Percentiles rank a stretch among this genome's conserved stretches.
Evolutionary conservation across 2,113 vertebrate genomes (phyloP).

Genomic region (Peromyscus californicus): DNA sequence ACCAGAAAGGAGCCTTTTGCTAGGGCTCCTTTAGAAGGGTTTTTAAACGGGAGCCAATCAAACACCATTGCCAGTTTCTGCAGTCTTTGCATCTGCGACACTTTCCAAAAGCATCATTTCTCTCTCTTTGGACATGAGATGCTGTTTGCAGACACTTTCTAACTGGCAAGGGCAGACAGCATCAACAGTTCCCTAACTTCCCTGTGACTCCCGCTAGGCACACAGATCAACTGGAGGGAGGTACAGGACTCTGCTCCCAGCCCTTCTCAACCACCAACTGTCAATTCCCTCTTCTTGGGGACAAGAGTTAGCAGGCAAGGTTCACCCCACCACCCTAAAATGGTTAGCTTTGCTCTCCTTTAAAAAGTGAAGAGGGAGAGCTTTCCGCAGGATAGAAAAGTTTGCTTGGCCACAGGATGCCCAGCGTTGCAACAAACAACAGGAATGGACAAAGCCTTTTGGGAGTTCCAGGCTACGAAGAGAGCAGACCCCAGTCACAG

Average conservation of each 20-base stretch:
- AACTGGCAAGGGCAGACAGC: not conserved
- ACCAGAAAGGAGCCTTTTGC: constrained; percentile 41
- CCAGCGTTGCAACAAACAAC: not conserved
- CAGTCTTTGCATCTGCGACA: constrained; percentile 40
- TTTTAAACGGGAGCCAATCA: constrained; percentile 77
- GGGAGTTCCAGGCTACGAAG: not conserved
- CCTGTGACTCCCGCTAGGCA: not conserved
- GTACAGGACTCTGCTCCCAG: not conserved
- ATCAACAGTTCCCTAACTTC: constrained; percentile 1
- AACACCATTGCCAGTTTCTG: constrained; percentile 56
- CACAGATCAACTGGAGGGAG: not conserved
- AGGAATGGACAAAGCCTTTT: not conserved
- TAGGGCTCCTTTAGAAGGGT: constrained; percentile 51
- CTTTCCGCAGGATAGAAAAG: constrained; percentile 45
- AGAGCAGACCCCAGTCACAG: not conserved
- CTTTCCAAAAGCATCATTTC: constrained; percentile 61
- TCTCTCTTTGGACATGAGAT: constrained; percentile 43
- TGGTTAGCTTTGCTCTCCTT: constrained; percentile 17
- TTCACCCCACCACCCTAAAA: not conserved
- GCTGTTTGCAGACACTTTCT: constrained; percentile 29
- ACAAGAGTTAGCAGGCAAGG: not conserved
- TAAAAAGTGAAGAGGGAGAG: constrained; percentile 18
- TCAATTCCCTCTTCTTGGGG: not conserved
- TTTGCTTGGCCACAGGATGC: constrained; percentile 18
- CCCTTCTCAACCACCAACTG: not conserved